These are phyloP conservation scores for Pelosia muscerda DNA, from an alignment of 2,888 invertebrate species.

Conservation along the genomic window DNA sequence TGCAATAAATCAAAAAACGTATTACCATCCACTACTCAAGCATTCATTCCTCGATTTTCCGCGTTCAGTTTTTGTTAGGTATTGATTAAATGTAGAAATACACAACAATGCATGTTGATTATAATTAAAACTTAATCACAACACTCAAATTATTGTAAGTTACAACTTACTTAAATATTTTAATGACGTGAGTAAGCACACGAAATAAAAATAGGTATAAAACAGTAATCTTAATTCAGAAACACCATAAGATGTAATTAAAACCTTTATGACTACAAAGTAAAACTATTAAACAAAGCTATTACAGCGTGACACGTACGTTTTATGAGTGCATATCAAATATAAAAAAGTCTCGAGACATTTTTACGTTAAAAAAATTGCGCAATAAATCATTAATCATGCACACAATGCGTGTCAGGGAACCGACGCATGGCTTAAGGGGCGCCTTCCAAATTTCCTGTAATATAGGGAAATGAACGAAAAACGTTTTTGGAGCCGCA, in stretches of 20 bases:
- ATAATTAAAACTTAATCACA: not conserved
- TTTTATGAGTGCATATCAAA: slow-evolving; percentile 51
- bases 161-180: slow-evolving; percentile 2
- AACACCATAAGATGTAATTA: slow-evolving; percentile 26
- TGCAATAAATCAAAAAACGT: too few species aligned
- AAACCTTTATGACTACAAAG: slow-evolving; percentile 36
- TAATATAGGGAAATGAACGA: slow-evolving; percentile 81
- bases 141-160: not conserved
- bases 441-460: slow-evolving; percentile 68
- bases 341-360: slow-evolving; percentile 55
- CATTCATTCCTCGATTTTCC: too few species aligned
- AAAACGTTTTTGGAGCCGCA: slow-evolving; percentile 59
- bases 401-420: slow-evolving; percentile 81
- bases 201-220: slow-evolving; percentile 1
- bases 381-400: slow-evolving; percentile 82
- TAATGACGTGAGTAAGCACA: slow-evolving; percentile 2
- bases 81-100: not conserved
- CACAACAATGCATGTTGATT: not conserved
- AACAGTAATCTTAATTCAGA: slow-evolving; percentile 14
- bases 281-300: slow-evolving; percentile 43
- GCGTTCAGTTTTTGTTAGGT: too few species aligned
- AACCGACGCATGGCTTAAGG: slow-evolving; percentile 76
- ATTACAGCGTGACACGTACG: slow-evolving; percentile 48
- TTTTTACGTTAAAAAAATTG: slow-evolving; percentile 77
- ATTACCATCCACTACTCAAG: too few species aligned